Evolutionary conservation across 1,140 invertebrate species (phyloP).

Genomic region (Drosophila auraria): DNA sequence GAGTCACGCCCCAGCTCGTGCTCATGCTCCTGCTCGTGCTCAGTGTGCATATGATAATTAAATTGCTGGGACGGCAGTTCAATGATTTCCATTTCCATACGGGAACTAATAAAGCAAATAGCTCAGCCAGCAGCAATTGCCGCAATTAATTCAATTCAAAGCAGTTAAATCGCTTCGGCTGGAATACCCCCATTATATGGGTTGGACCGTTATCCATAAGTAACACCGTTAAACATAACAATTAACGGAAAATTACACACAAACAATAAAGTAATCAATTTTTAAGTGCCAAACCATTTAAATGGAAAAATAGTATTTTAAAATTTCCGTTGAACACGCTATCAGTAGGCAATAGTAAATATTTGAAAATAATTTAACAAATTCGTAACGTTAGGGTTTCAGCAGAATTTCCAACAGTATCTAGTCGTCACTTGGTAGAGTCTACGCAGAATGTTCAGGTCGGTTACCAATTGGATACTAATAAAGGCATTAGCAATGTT

Average conservation of each 20-base stretch:
- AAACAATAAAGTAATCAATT: constrained; percentile 15
- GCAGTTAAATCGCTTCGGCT: constrained; percentile 31
- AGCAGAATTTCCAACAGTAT: background rate
- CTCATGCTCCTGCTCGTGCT: constrained; percentile 3
- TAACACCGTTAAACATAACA: constrained; percentile 24
- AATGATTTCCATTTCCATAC: constrained; percentile 49
- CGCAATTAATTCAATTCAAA: constrained; percentile 52
- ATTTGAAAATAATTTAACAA: background rate
- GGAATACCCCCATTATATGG: constrained; percentile 28
- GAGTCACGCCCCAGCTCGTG: constrained; percentile 12
- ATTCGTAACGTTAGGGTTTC: background rate
- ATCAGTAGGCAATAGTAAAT: background rate
- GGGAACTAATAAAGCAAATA: constrained; percentile 44
- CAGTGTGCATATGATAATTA: constrained; percentile 22
- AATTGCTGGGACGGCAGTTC: constrained; percentile 36
- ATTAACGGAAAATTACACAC: constrained; percentile 6
- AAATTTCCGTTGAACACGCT: constrained; percentile 7
- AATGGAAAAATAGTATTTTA: background rate
- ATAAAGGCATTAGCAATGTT: too few species aligned
- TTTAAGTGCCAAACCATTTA: constrained; percentile 13
- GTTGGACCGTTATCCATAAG: constrained; percentile 20
- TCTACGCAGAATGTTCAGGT: too few species aligned
- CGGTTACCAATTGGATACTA: too few species aligned
- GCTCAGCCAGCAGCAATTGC: constrained; percentile 22
- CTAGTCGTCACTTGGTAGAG: background rate